Evolutionary conservation across 2,888 invertebrate genomes (phyloP), one percentile per base, ranked within the genome.

Genomic region (Heliconius charithonia): DNA sequence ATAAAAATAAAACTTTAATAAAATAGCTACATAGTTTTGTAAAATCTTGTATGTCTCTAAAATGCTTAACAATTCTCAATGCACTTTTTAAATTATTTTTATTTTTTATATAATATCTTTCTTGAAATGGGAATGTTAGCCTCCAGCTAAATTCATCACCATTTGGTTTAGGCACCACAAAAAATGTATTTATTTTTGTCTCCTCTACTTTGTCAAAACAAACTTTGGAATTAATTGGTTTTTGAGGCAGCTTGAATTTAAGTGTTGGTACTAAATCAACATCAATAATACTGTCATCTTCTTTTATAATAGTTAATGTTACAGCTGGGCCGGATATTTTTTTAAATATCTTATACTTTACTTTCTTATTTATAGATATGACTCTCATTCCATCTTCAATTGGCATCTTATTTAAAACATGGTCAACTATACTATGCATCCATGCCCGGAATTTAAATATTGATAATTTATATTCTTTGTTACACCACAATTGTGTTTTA

Each of bases 211-310:
- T 89, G 2, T 77, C 29, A 80, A 91, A 91, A 80, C 87, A 83
- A n/a, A 91, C 85, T 76, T 83, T 85, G 12, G 89, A 86, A 56
- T 77, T 45, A 7, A 19, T n/a, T 0, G 91, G 91, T 77, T 74
- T 80, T 82, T 88, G 89, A 6, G 90, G 89, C 45, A 89, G 80
- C 45, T 83, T 75, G 81, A 92, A 91, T 22, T 83, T 83, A 83
- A 92, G 86, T 4, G 91, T 90, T 19, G 92, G 92, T 22, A 92
- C 92, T 45, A 92, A 86, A 83, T 92, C 91, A 3, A 92, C 86
- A 80, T 92, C 91, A 70, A 92, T 91, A 27, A 87, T 79, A 56
- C 86, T 84, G 76, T 86, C 83, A 69, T 86, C 82, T 62, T 83
- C 85, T 79, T 86, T 86, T 75, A 84, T 84, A 51, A 81, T 79